These are phyloP conservation scores for Solenodon paradoxus DNA, from an alignment of 2,113 vertebrate genomes.

Conservation along the genomic window DNA sequence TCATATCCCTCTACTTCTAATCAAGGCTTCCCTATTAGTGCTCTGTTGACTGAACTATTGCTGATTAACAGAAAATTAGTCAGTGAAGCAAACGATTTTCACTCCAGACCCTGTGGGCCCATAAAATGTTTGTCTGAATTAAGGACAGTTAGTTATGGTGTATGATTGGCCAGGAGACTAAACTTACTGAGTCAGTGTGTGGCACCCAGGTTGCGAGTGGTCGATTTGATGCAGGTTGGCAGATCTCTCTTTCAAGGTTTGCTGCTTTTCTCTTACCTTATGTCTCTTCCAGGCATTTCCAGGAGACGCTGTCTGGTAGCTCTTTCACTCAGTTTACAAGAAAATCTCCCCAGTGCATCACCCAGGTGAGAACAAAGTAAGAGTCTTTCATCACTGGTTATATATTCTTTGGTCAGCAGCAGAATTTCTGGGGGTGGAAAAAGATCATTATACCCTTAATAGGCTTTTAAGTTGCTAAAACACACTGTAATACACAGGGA, in stretches of 20 bases:
- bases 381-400: slow-evolving; percentile 17
- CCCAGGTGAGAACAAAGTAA: slow-evolving; percentile 35
- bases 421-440: slow-evolving; percentile 18
- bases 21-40: slow-evolving; percentile 73
- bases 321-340: slow-evolving; percentile 50
- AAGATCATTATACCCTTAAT: slow-evolving; percentile 52
- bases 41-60: slow-evolving; percentile 69
- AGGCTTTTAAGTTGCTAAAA: slow-evolving; percentile 9
- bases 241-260: slow-evolving; percentile 46
- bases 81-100: slow-evolving; percentile 67
- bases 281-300: slow-evolving; percentile 62
- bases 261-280: slow-evolving; percentile 60
- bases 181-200: slow-evolving; percentile 60
- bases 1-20: slow-evolving; percentile 77
- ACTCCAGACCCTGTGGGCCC: slow-evolving; percentile 51
- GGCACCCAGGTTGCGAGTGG: neutral
- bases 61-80: slow-evolving; percentile 80
- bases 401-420: slow-evolving; percentile 39
- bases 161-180: slow-evolving; percentile 60
- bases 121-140: slow-evolving; percentile 62
- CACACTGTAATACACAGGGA: neutral
- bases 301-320: slow-evolving; percentile 62
- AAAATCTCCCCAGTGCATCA: slow-evolving; percentile 53
- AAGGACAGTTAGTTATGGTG: slow-evolving; percentile 61
- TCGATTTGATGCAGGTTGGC: slow-evolving; percentile 61